Conservation (phyloP, 2,113 vertebrate species). For the rabbit (Oryctolagus cuniculus) region mOryCun1.1 NC_091436.1:25590001-25590500, state of each 20-base stretch:
- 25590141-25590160: background rate
- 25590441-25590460: background rate
- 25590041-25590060: background rate
- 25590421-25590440: background rate
- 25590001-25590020: background rate
- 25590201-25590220: background rate
- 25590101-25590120: slow-evolving; percentile 32
- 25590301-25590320: background rate
- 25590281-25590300: background rate
- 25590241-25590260: slow-evolving; percentile 38
- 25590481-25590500: background rate
- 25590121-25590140: background rate
- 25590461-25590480: slow-evolving; percentile 6
- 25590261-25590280: background rate
- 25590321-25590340: background rate
- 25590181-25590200: background rate
- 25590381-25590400: background rate
- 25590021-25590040: background rate
- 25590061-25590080: background rate
- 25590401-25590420: background rate
- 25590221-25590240: slow-evolving; percentile 30
- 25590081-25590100: background rate
- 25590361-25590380: background rate
- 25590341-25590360: slow-evolving; percentile 29
- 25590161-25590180: background rate